A percentile compares a stretch with the other conserved stretches of the same genome.
Evolutionary conservation across 2,797 vertebrate species (phyloP).

Genomic region (Melanotaenia trifasciata): DNA sequence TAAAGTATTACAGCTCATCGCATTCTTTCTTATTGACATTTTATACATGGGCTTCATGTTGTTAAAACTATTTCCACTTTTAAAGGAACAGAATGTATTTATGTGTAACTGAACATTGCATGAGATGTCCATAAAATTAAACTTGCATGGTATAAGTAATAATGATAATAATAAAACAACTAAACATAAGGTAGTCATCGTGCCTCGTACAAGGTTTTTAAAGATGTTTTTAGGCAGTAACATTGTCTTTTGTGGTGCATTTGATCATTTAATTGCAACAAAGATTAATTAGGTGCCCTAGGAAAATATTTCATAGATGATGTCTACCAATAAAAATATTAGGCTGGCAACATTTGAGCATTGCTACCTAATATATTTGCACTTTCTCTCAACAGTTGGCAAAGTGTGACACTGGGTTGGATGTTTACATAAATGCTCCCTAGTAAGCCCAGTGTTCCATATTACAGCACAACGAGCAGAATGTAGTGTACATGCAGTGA

Average conservation of each 20-base stretch:
- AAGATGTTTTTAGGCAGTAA: background rate
- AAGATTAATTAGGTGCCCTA: background rate
- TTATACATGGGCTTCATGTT: too few relatives aligned
- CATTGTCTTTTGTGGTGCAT: background rate
- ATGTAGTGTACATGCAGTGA: background rate
- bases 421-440: background rate
- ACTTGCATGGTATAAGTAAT: too few relatives aligned
- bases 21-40: too few relatives aligned
- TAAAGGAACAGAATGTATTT: too few relatives aligned
- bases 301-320: background rate
- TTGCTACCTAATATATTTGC: background rate
- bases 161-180: too few relatives aligned
- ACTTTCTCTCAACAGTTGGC: slow-evolving; percentile 1
- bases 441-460: too few relatives aligned
- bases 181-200: too few relatives aligned
- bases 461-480: background rate
- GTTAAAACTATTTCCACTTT: too few relatives aligned
- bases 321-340: slow-evolving; percentile 4
- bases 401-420: slow-evolving; percentile 5
- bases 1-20: too few relatives aligned
- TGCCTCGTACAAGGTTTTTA: too few relatives aligned
- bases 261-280: background rate
- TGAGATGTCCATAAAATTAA: too few relatives aligned
- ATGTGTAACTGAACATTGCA: too few relatives aligned
- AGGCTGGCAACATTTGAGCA: background rate